Evolutionary conservation across 2,888 invertebrate genomes (phyloP).

Genomic region (Drosophila paranaensis): DNA sequence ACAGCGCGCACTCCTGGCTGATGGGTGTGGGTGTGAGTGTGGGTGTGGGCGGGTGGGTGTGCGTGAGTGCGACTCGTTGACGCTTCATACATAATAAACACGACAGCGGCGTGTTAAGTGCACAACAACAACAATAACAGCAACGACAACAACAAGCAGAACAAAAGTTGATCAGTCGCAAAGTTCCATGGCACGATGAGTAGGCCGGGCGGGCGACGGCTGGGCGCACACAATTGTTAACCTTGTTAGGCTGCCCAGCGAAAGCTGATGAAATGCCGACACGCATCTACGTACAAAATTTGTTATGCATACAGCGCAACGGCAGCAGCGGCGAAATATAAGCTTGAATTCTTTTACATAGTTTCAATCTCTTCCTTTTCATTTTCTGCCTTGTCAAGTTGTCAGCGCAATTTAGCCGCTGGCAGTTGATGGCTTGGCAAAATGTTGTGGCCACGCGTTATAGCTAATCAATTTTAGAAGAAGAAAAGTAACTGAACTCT

Average conservation of each 20-base stretch:
- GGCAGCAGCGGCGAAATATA: constrained; percentile 5
- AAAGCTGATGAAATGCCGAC: constrained; percentile 58
- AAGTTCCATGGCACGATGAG: constrained; percentile 23
- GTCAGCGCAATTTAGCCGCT: constrained; percentile 49
- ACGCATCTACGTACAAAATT: constrained; percentile 58
- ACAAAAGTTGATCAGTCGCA: constrained; percentile 53
- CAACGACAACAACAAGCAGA: constrained; percentile 19
- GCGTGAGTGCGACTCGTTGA: constrained; percentile 63
- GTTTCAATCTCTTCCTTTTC: constrained; percentile 28
- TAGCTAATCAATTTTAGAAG: constrained; percentile 14
- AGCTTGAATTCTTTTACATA: constrained; percentile 35
- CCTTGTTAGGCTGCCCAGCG: constrained; percentile 45
- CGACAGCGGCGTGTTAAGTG: constrained; percentile 71
- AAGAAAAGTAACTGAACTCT: neutral
- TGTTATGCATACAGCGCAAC: constrained; percentile 61
- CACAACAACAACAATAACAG: constrained; percentile 31
- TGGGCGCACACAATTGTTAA: constrained; percentile 29
- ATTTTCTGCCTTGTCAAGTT: constrained; percentile 37
- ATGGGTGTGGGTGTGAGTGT: constrained; percentile 20
- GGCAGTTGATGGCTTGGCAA: constrained; percentile 30
- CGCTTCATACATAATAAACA: constrained; percentile 77
- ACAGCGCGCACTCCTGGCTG: constrained; percentile 18
- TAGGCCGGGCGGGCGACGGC: neutral
- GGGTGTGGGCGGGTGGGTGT: constrained; percentile 28
- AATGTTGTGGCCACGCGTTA: constrained; percentile 37